A percentile compares a stretch with the other conserved stretches of the same genome.
phyloP scores from a whole-genome alignment of 2,797 vertebrate genomes.

The Scolopax bukidnonensis region DNA sequence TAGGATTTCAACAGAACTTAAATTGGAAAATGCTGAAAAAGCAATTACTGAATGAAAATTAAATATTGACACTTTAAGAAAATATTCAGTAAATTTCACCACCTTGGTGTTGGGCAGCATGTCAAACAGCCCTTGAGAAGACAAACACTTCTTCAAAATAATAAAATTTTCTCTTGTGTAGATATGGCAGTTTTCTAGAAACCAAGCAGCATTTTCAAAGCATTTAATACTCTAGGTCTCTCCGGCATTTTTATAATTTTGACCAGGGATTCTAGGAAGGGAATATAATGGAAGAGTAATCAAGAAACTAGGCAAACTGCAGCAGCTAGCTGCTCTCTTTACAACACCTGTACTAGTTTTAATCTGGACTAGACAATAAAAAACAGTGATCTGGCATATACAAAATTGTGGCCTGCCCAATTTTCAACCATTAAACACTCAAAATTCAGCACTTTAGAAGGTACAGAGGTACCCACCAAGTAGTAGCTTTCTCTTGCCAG shows the following conservation, averaged over 20 bases:
- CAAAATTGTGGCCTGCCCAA: background rate
- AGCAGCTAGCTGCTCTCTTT: background rate
- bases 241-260: background rate
- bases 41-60: background rate
- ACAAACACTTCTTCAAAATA: background rate
- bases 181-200: background rate
- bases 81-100: background rate
- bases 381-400: background rate
- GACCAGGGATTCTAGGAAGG: background rate
- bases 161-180: background rate
- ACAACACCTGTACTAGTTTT: background rate
- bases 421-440: background rate
- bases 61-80: background rate
- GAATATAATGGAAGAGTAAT: background rate
- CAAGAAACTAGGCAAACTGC: background rate
- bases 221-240: background rate
- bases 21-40: background rate
- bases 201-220: background rate
- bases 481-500: background rate
- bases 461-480: background rate
- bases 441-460: background rate
- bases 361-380: background rate
- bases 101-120: background rate
- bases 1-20: background rate
- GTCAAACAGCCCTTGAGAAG: background rate